Evolutionary conservation across 1,140 invertebrate species (phyloP), one percentile per base, ranked within the genome.

Genomic region (Dermatophagoides farinae): DNA sequence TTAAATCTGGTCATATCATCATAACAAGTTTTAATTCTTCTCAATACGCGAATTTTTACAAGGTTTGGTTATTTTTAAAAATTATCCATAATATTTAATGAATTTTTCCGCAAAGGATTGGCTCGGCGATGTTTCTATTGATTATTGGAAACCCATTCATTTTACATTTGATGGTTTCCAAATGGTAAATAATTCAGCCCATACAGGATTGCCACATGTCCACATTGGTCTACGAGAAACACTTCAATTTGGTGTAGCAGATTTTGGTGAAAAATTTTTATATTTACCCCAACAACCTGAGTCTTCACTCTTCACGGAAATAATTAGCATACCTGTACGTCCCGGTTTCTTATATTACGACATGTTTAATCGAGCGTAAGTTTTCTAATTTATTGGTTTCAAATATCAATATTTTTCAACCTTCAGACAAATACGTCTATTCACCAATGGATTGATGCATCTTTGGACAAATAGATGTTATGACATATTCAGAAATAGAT

Each of bases 11-110:
- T 22, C 1, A 40, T 4, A 46, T 61, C n/a, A n/a, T 44, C 5
- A 8, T 61, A 20, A 61, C 60, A 9, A 31, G 55, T 18, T 25
- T 61, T 14, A 47, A 25, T 16, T 4, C 31, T 61, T 61, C 60
- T 5, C 2, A 10, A 22, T 61, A 61, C 62, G 2, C 10, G n/a
- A 25, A 61, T 40, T 25, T 31, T 20, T 40, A 62, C 9, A 61
- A 12, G 39, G 58, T 59, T 31, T 31, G 31, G 8, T 4, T 14
- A 46, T 23, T 12, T 11, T 23, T 16, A 51, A 47, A 22, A 52
- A 52, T 1, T 12, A 54, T 54, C 4, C 6, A 39, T 6, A 2
- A 20, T 20, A 44, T n/a, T 50, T 1, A 22, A 46, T 16, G n/a
- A 16, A 2, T 43, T 25, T 60, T 50, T 47, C 10, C 6, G 6